Conservation (phyloP, 53 echinoderm and acorn worm genomes). For the Apostichopus leukothele region DNA sequence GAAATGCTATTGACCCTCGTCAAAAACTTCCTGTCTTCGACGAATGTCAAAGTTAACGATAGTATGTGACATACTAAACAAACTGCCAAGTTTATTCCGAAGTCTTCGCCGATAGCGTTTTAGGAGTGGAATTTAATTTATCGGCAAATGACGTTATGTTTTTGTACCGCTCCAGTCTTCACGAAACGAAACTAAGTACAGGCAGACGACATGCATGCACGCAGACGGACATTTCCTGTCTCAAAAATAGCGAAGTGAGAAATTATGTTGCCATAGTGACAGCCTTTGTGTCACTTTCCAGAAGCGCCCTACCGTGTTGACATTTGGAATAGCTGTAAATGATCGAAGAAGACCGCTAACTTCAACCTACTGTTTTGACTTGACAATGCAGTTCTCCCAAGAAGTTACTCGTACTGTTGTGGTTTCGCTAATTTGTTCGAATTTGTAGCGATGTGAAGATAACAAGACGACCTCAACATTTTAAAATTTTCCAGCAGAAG, state of each 20-base stretch:
- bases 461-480: background rate
- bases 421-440: constrained; percentile 5
- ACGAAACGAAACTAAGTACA: background rate
- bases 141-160: too few species aligned
- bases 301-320: constrained; percentile 26
- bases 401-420: background rate
- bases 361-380: background rate
- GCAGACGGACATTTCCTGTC: constrained; percentile 29
- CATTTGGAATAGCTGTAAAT: constrained; percentile 6
- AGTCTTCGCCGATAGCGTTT: too few species aligned
- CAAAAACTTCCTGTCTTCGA: too few species aligned
- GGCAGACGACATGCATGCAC: background rate
- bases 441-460: constrained; percentile 8
- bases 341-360: background rate
- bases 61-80: too few species aligned
- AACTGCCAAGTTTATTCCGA: too few species aligned
- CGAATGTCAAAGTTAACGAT: too few species aligned
- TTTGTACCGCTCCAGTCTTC: too few species aligned
- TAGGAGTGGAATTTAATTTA: too few species aligned
- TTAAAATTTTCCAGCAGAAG: background rate
- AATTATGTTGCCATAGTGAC: constrained; percentile 15
- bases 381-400: background rate
- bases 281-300: constrained; percentile 5
- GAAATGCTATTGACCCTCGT: too few species aligned
- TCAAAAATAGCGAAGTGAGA: background rate